phyloP scores from a whole-genome alignment of 2,113 vertebrate genomes.

The Neopipo cinnamomea region DNA sequence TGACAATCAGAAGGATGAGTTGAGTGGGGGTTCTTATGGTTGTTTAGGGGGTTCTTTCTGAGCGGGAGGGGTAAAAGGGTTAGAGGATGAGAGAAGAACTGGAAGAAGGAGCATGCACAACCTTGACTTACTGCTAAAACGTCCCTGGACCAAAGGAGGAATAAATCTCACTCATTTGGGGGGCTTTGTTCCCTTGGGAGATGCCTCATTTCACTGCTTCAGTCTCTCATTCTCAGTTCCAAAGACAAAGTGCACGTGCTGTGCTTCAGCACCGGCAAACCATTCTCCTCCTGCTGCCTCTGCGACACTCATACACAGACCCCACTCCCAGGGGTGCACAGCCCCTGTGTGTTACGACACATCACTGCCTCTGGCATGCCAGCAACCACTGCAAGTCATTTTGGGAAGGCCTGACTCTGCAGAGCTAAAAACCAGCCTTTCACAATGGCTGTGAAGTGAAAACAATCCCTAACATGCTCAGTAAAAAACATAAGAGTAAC shows the following conservation, averaged over 20 bases:
- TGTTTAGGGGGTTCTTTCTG: background rate
- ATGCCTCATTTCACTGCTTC: background rate
- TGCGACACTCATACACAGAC: rapidly evolving
- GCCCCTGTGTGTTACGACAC: background rate
- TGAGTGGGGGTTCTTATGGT: background rate
- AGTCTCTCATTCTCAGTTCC: background rate
- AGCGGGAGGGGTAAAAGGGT: rapidly evolving
- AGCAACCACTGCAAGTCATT: background rate
- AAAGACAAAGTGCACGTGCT: background rate
- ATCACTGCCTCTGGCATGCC: background rate
- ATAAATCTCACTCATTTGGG: background rate
- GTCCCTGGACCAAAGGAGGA: background rate
- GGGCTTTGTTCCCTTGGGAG: background rate
- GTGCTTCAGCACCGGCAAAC: background rate
- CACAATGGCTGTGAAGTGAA: background rate
- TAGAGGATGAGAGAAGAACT: background rate
- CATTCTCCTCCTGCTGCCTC: background rate
- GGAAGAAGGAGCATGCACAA: background rate
- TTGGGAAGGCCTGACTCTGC: background rate
- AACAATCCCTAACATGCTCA: conserved; percentile 2
- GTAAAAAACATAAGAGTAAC: conserved; percentile 29
- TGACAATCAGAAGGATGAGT: background rate
- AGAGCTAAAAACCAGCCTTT: conserved; percentile 5
- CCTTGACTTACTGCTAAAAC: background rate
- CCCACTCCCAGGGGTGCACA: background rate